Base-by-base conservation (phyloP, 2,888 invertebrate species). In the Empis livida region DNA sequence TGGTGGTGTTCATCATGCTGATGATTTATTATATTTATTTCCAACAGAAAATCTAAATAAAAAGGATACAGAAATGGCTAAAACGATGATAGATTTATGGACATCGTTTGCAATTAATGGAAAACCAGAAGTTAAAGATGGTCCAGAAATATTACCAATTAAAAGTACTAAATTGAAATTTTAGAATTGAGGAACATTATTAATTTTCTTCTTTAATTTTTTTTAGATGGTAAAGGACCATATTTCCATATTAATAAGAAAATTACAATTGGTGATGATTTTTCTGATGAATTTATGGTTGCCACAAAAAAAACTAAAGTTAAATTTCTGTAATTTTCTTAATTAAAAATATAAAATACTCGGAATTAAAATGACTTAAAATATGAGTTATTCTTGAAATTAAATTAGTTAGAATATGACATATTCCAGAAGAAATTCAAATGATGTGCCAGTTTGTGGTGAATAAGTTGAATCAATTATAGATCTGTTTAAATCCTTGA, bases 11-110 rank as follows among this genome's bases (percentile, higher is more conserved):
- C 74, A 76, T 52, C 78, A 79, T 57, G 76, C 77, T 1, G 73
- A 79, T 54, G 78, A 79, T 50, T 67, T 77, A 27, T 70, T 77
- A n/a, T 75, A 78, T 55, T 54, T 78, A n/a, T 79, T 77, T 58
- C 58, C 62, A 11, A 17, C 16, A 10, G 6, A 20, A 40, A 47
- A 53, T 1, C 54, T 73, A 23, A 65, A 64, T 48, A 55, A 52
- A 2, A 48, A 53, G 5, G 73, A 73, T 45, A 59, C 58, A 2
- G 46, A 55, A 41, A 60, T 75, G 45, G 68, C 73, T 1, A 63
- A 67, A 39, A 64, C 63, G 49, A 70, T 76, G 69, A 63, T 75
- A 8, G 60, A 64, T 3, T 38, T 68, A 37, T 71, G 71, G 70
- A 67, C 69, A 5, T 67, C 66, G 13, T 70, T 70, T 56, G 69